Evolutionary conservation across 2,888 invertebrate genomes (phyloP).

Genomic region (Cataglyphis rosenhaueri): DNA sequence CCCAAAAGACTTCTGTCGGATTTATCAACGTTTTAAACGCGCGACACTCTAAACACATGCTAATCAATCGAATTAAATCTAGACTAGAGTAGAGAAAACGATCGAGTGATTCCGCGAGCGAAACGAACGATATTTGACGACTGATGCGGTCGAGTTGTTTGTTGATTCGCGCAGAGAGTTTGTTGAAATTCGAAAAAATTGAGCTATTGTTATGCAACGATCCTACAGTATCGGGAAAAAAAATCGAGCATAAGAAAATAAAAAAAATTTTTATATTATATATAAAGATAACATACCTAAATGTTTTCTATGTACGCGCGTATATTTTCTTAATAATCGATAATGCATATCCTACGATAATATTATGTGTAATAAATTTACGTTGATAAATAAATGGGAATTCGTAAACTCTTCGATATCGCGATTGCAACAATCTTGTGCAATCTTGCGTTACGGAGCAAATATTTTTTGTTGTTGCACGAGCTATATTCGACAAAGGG

Average conservation of each 20-base stretch:
- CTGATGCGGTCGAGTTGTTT: slow-evolving; percentile 12
- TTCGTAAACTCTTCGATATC: not conserved
- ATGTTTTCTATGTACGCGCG: not conserved
- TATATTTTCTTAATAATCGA: not conserved
- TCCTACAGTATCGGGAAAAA: not conserved
- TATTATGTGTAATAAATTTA: not conserved
- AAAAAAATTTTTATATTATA: not conserved
- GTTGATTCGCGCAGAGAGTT: slow-evolving; percentile 15
- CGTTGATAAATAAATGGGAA: not conserved
- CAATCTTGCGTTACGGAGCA: no score
- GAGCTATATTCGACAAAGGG: not conserved
- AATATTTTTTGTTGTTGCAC: not conserved
- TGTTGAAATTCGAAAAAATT: slow-evolving; percentile 43
- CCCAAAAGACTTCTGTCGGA: slow-evolving; percentile 10
- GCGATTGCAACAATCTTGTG: not conserved
- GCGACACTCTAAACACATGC: not conserved
- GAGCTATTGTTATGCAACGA: slow-evolving; percentile 26
- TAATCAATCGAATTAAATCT: slow-evolving; percentile 39
- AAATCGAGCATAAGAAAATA: slow-evolving; percentile 1
- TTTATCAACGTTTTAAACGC: not conserved
- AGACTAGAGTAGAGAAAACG: slow-evolving; percentile 12
- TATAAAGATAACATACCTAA: not conserved
- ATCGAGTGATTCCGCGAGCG: slow-evolving; percentile 33
- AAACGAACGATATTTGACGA: slow-evolving; percentile 26
- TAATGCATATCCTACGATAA: not conserved